Base-by-base conservation (phyloP, 2,888 invertebrate genomes). In the Leptura quadrifasciata region DNA sequence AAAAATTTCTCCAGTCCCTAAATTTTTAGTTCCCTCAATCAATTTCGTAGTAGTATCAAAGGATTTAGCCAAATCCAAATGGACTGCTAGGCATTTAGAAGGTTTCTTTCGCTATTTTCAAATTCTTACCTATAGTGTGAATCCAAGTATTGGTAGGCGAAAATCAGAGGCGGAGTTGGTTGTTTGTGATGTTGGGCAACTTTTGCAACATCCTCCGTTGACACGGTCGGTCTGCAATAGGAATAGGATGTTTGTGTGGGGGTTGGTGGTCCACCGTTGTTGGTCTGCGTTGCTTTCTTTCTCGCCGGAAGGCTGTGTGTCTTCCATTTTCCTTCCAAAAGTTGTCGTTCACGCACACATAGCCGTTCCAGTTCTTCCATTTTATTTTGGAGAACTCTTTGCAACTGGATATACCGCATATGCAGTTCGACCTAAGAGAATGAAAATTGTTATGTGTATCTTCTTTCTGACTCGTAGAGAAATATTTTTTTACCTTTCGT, bases 381-480 rank as follows among this genome's bases (percentile, higher is more conserved):
- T 89, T 97, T 96, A 60, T 93, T 92, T 88, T 97, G 96, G 24
- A 97, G 90, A 47, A 95, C 91, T 83, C 95, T 92, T 89, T 97
- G 97, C 35, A 98, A 91, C 86, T 96, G 96, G 80, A 98, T 96
- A 86, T 96, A 97, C 77, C 97, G 94, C 92, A 97, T 96, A 88
- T 98, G 97, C 0, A 98, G 92, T 86, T 97, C 97, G 54, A 98
- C 94, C 93, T 93, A 81, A n/a, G 39, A 85, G 82, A 76, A 27
- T 1, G 60, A 60, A 60, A 60, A 6, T 6, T 27, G 27, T 10
- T 27, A 27, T 21, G 4, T 20, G 17, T 18, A 9, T 10, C 17
- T 18, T 20, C 12, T 47, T 9, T 18, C 20, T 58, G 15, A 17
- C 58, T 21, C 58, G 12, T 24, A 20, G n/a, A n/a, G 24, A 39